A percentile compares a stretch with the other conserved stretches of the same genome.
These are phyloP conservation scores for Perdix hodgsoniae DNA, from an alignment of 2,797 vertebrate genomes.

Conservation along the genomic window DNA sequence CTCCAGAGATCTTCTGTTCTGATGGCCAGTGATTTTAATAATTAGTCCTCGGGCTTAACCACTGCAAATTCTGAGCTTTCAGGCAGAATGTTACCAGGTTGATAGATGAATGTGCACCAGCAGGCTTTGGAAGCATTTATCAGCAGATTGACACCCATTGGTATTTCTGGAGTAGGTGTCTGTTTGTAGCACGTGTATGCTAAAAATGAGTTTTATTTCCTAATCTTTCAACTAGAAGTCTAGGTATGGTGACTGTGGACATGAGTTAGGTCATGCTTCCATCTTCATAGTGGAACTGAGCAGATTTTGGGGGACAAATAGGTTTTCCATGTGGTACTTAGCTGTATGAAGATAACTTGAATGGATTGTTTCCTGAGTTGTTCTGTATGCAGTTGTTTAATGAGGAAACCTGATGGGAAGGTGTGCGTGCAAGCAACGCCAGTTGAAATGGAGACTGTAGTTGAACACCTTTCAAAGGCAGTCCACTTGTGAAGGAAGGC, in stretches of 20 bases:
- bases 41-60: not conserved
- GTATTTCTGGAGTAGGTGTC: not conserved
- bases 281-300: fast-evolving
- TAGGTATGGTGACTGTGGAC: fast-evolving
- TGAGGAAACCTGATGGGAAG: not conserved
- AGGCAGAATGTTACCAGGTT: not conserved
- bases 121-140: not conserved
- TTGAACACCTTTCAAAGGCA: fast-evolving
- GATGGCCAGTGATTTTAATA: not conserved
- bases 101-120: fast-evolving
- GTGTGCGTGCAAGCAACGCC: not conserved
- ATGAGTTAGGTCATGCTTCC: fast-evolving
- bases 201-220: not conserved
- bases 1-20: not conserved
- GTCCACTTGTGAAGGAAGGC: fast-evolving
- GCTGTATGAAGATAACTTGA: not conserved
- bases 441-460: fast-evolving
- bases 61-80: not conserved
- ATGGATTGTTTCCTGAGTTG: not conserved
- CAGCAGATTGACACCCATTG: not conserved
- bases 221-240: fast-evolving
- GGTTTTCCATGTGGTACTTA: not conserved
- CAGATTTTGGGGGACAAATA: not conserved
- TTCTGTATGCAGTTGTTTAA: fast-evolving
- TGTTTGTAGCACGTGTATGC: fast-evolving